Conservation (phyloP, 2,888 invertebrate species). For the Pogonocherus hispidulus region DNA sequence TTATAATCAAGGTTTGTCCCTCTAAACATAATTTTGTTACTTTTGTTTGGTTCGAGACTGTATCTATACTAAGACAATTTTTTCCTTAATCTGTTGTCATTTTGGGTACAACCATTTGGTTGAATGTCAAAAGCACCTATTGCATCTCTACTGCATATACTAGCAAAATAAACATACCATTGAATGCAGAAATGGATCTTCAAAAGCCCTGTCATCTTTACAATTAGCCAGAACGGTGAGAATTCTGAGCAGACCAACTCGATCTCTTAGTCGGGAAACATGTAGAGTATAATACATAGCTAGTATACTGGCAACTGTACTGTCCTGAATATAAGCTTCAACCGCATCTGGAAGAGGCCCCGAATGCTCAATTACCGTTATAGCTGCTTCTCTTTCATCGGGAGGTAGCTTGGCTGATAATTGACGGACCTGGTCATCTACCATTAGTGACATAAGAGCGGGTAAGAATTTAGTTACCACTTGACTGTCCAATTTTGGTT, state of each 20-base stretch:
- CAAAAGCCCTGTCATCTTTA: conserved; percentile 92
- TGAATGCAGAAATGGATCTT: conserved; percentile 95
- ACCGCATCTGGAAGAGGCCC: conserved; percentile 95
- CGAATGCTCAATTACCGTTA: conserved; percentile 94
- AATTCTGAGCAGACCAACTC: conserved; percentile 85
- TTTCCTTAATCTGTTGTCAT: too few species aligned
- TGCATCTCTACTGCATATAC: background rate
- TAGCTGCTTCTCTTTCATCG: conserved; percentile 93
- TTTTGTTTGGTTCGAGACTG: too few species aligned
- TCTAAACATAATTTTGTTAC: too few species aligned
- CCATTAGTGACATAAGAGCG: conserved; percentile 93
- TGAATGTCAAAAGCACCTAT: too few species aligned
- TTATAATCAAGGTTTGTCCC: too few species aligned
- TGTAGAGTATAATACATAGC: conserved; percentile 96
- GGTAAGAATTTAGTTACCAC: conserved; percentile 96
- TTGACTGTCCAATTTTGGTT: conserved; percentile 93
- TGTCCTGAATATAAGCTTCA: conserved; percentile 92
- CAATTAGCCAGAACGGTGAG: conserved; percentile 92
- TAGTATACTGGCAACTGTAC: conserved; percentile 90
- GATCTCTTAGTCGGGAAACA: conserved; percentile 85
- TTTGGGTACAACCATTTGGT: too few species aligned
- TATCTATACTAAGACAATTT: too few species aligned
- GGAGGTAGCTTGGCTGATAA: conserved; percentile 89
- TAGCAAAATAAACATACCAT: conserved; percentile 71
- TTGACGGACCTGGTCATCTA: conserved; percentile 87